Evolutionary conservation across 2,888 invertebrate genomes (phyloP), one percentile per base, ranked within the genome.

Genomic region (Cepaea hortensis): DNA sequence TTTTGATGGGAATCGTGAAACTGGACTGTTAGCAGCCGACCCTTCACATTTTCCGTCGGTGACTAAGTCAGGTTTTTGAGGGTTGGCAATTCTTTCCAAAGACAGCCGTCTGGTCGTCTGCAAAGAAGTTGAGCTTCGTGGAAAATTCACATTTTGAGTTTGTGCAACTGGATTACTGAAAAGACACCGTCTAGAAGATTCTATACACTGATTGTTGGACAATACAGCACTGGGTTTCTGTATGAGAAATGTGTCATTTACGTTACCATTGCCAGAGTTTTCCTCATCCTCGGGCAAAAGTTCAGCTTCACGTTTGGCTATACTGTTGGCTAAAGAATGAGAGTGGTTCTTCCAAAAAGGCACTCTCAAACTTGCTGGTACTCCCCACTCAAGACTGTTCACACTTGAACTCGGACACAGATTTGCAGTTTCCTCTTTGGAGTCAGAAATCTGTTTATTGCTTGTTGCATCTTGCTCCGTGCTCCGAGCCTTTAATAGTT

Each of bases 191-290:
- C 76, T 76, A 20, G 76, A 65, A 20, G 6, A n/a, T 23, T 86
- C 86, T 81, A 84, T 81, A 62, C 84, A 79, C 0, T 84, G 80
- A 4, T 75, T 84, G 50, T 81, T 84, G 7, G 81, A 73, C 20
- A 84, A 15, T 35, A 81, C 75, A 55, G 55, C 55, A 55, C 55
- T 55, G 20, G 87, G 81, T 72, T 81, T 80, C 18, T 80, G 23
- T 18, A 84, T 72, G 55, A 81, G 80, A 84, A 87, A 87, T 55
- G 84, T 87, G 48, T 84, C 61, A 73, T 84, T 87, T 3, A 87
- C 23, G n/a, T 84, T 65, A 73, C 81, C 84, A 20, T 55, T 83
- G 75, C 76, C 80, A n/a, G 79, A 82, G 61, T 62, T 86, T 9
- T 50, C 65, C 1, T 70, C 61, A 7, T 75, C 80, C 23, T 65